Conservation (phyloP, 2,888 invertebrate genomes). For the Melieria omissa region DNA sequence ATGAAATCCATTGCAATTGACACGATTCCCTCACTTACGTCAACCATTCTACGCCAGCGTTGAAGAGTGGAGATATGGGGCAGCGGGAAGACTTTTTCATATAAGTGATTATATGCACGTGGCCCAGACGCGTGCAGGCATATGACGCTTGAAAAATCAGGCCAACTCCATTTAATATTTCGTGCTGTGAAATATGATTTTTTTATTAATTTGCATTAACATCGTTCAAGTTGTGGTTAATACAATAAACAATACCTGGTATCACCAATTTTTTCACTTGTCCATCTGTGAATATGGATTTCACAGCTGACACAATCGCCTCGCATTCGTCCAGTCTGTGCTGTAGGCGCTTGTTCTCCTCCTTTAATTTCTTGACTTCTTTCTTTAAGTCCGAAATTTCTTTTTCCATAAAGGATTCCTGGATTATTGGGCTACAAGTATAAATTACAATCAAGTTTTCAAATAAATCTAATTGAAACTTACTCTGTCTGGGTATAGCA, state of each 20-base stretch:
- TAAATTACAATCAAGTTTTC: constrained; percentile 1
- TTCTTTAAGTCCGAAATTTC: background rate
- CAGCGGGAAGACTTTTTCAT: background rate
- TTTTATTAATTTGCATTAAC: background rate
- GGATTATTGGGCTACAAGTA: background rate
- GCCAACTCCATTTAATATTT: background rate
- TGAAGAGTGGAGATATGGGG: constrained; percentile 6
- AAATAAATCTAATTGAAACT: background rate
- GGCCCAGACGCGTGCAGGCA: constrained; percentile 2
- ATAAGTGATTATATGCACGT: background rate
- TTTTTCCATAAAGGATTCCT: background rate
- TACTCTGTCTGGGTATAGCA: constrained; percentile 6
- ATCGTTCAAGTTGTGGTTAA: no score
- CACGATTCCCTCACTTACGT: constrained; percentile 6
- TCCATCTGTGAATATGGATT: background rate
- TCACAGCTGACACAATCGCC: background rate
- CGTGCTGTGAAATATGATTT: background rate
- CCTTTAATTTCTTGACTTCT: background rate
- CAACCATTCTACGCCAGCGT: constrained; percentile 1
- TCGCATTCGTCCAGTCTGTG: background rate
- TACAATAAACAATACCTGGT: no score
- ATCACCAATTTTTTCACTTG: background rate
- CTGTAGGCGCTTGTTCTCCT: background rate
- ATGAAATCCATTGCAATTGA: background rate
- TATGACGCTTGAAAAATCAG: background rate